A percentile compares a stretch with the other conserved stretches of the same genome.
Evolutionary conservation across 2,797 vertebrate genomes (phyloP).

Genomic region (Microctenopoma lineatum): DNA sequence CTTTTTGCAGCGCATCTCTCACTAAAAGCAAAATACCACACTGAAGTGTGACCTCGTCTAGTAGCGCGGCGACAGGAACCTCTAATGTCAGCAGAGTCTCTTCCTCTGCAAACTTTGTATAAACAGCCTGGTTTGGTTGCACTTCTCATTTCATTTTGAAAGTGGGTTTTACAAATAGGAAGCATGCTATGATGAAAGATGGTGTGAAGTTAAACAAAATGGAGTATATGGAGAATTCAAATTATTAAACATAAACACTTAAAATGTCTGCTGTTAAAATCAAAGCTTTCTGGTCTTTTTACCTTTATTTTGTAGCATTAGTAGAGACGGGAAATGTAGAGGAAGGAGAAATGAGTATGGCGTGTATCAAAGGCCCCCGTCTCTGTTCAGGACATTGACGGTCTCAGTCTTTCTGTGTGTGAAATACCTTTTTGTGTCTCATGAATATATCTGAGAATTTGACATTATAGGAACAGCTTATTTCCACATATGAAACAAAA

Average conservation of each 20-base stretch:
- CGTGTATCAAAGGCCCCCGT: neutral
- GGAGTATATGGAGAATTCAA: neutral
- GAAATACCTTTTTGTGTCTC: neutral
- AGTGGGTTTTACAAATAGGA: neutral
- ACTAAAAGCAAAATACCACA: neutral
- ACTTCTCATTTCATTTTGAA: constrained; percentile 54
- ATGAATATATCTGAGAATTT: neutral
- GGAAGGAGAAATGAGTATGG: neutral
- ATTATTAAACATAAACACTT: too few relatives aligned
- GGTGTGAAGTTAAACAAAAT: neutral
- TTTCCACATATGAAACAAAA: too few relatives aligned
- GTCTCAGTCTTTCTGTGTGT: too few relatives aligned
- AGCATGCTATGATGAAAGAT: constrained; percentile 18
- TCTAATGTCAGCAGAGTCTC: constrained; percentile 23
- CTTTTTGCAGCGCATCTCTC: neutral
- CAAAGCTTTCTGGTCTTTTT: neutral
- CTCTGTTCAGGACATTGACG: neutral
- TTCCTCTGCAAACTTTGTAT: constrained; percentile 26
- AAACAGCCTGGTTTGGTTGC: neutral
- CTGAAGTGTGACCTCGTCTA: constrained; percentile 1
- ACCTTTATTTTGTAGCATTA: neutral
- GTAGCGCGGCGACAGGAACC: constrained; percentile 34
- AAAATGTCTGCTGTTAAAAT: neutral
- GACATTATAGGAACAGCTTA: too few relatives aligned
- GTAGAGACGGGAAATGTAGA: neutral